Conservation (phyloP, 2,113 vertebrate species). For the Sitta europaea region DNA sequence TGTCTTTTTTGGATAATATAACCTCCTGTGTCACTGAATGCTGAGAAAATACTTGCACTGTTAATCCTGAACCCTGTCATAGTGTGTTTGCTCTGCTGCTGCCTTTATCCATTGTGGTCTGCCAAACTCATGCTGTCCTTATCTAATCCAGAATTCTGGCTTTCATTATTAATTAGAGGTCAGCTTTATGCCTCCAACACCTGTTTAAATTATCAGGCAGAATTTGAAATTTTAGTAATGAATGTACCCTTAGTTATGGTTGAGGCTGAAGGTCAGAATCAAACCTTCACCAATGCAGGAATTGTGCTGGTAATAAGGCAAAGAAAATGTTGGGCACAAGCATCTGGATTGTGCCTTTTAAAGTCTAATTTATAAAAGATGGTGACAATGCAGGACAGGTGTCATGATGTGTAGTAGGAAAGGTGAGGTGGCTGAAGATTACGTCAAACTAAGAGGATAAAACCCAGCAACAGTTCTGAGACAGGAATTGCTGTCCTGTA, state of each 20-base stretch:
- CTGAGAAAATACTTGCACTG: not conserved
- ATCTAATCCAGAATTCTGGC: not conserved
- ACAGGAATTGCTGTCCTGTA: not conserved
- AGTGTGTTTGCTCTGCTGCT: not conserved
- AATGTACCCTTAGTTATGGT: not conserved
- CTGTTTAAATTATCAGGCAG: not conserved
- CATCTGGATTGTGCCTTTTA: not conserved
- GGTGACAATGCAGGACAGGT: not conserved
- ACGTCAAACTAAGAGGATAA: not conserved
- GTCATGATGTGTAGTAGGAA: not conserved
- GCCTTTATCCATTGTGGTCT: not conserved
- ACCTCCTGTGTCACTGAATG: not conserved
- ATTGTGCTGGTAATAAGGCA: not conserved
- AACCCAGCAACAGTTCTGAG: not conserved
- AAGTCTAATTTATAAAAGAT: not conserved
- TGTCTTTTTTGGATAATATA: not conserved
- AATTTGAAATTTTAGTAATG: not conserved
- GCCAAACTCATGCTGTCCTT: not conserved
- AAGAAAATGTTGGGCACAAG: not conserved
- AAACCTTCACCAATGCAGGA: not conserved
- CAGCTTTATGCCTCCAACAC: not conserved
- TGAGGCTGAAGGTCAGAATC: not conserved
- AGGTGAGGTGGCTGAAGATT: not conserved
- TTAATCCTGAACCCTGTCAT: not conserved
- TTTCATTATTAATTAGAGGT: conserved; percentile 14